Conservation (phyloP, 30 jellyfish, hydroid and myxozoan species). For the Turritopsis rubra region DNA sequence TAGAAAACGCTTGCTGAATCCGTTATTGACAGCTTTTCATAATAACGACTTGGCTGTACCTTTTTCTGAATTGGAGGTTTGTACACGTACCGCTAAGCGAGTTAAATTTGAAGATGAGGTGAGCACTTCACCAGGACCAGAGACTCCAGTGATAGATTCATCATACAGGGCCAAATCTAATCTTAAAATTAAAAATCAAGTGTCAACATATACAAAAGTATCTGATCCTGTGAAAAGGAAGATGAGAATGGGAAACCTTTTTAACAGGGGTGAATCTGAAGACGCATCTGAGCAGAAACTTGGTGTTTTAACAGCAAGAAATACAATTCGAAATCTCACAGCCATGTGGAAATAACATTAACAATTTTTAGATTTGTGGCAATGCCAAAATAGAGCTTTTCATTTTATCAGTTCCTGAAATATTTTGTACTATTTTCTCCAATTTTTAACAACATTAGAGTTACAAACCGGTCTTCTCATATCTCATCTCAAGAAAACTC, state of each 20-base stretch:
- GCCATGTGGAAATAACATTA: neutral
- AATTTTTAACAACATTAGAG: neutral
- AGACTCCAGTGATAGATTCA: neutral
- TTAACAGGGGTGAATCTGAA: neutral
- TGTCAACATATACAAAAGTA: neutral
- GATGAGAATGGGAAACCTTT: neutral
- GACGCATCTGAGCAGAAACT: neutral
- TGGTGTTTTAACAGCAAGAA: neutral
- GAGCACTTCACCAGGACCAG: conserved; percentile 7
- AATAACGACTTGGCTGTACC: conserved; percentile 1
- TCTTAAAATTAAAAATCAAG: neutral
- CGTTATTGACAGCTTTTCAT: conserved; percentile 3
- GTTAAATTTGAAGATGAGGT: conserved; percentile 10
- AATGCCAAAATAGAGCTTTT: neutral
- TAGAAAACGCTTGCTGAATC: conserved; percentile 1
- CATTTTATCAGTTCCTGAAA: neutral
- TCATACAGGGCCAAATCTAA: conserved; percentile 3
- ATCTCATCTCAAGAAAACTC: no score
- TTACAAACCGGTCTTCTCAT: neutral
- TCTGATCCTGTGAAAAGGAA: conserved; percentile 2
- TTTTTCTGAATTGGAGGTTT: conserved; percentile 5
- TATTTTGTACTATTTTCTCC: neutral
- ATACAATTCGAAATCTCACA: neutral
- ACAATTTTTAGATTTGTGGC: neutral
- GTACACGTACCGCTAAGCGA: conserved; percentile 4